Evolutionary conservation across 2,797 vertebrate species (phyloP), one percentile per base, ranked within the genome.

Genomic region (Lacerta bilineata): DNA sequence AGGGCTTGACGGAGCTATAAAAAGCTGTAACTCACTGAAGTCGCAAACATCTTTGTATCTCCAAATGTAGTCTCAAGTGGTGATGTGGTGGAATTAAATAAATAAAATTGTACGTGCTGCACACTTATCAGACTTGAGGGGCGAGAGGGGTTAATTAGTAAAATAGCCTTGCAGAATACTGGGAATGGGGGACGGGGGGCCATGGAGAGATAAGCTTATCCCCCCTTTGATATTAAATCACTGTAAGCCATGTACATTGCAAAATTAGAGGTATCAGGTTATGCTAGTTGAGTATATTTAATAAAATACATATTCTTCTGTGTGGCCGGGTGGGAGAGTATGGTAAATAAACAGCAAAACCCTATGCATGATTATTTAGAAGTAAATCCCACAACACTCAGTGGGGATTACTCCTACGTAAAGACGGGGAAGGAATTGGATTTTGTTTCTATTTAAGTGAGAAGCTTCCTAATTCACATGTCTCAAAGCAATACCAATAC

Each of bases 1-100:
- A 29, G 36, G 29, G 41, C 20, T 79, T 86, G 61, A 69, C 36
- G n/a, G 76, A 55, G 76, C 85, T 79, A 79, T 86, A 86, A 86
- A 86, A 79, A 86, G 9, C n/a, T 36, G 43, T 69, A 78, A 36
- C 76, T 86, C 75, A 69, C 23, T 69, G 75, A 69, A 86, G 76
- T 29, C n/a, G 33, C 17, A 7, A 36, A 36, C 43, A 27, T 69
- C n/a, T 79, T 86, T 77, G 29, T 55, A 86, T 27, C 69, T 86
- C 76, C 41, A 46, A 79, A 72, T 76, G 71, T 36, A 69, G 43
- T 55, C 64, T 79, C 43, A 50, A 79, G 41, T 36, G 41, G 75
- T 13, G 29, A 23, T 78, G 66, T 27, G 7, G 41, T 25, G 75
- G 79, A 69, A 86, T 79, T 55, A 55, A 55, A 1, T 55, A 55